These are phyloP conservation scores for Helicolenus hilgendorfi DNA, from an alignment of 2,797 vertebrate genomes.

Conservation along the genomic window DNA sequence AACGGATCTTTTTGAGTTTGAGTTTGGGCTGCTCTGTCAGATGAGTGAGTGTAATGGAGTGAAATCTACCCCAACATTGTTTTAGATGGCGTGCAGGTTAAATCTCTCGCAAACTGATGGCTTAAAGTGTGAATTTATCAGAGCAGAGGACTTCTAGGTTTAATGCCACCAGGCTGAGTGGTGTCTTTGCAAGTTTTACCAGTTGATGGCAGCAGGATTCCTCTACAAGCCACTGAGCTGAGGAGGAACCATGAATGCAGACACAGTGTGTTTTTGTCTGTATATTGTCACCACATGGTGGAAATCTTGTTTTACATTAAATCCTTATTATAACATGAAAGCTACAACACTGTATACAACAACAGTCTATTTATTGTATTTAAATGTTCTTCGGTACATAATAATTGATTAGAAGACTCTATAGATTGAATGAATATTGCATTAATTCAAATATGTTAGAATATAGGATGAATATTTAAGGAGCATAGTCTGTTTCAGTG, in stretches of 20 bases:
- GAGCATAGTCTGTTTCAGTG: not conserved
- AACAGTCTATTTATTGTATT: not conserved
- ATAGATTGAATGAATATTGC: not conserved
- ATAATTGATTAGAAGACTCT: not conserved
- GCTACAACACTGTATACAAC: not conserved
- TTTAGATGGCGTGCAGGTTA: constrained; percentile 43
- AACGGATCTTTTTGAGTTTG: constrained; percentile 35
- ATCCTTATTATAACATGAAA: not conserved
- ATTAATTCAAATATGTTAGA: not conserved
- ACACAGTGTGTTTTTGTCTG: not conserved
- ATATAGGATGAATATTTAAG: not conserved
- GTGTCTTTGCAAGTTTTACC: constrained; percentile 63
- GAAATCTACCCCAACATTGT: constrained; percentile 32
- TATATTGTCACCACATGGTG: not conserved
- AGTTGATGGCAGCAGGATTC: constrained; percentile 83
- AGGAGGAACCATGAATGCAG: not conserved
- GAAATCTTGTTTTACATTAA: not conserved
- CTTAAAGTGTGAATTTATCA: constrained; percentile 25
- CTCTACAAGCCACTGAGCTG: constrained; percentile 7
- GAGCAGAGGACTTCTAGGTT: constrained; percentile 8
- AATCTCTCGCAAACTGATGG: constrained; percentile 26
- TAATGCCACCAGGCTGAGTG: not conserved
- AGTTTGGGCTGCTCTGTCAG: constrained; percentile 24
- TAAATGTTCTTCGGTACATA: not conserved
- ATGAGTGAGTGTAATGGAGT: constrained; percentile 14